These are phyloP conservation scores for Scomber japonicus DNA, from an alignment of 2,113 vertebrate genomes.

Conservation along the genomic window DNA sequence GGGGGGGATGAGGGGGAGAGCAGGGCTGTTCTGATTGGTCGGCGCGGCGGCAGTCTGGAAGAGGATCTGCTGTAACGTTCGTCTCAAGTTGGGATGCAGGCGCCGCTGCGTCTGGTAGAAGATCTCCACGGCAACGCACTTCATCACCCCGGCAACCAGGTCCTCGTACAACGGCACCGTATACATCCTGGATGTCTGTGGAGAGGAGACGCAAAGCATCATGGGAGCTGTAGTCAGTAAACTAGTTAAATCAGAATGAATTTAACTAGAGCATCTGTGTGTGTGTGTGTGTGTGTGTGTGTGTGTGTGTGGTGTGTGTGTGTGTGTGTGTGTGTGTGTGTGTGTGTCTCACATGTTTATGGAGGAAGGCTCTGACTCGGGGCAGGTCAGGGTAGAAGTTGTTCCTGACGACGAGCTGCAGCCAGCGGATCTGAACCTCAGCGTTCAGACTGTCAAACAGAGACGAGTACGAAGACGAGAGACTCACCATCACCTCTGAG, in stretches of 20 bases:
- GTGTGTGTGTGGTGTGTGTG: no score
- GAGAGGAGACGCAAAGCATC: not conserved
- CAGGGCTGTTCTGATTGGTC: conserved; percentile 22
- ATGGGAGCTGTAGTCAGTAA: not conserved
- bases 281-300: no score
- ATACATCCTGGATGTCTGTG: conserved; percentile 97
- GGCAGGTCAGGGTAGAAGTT: conserved; percentile 93
- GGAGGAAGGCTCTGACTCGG: conserved; percentile 93
- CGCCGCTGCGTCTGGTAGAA: conserved; percentile 95
- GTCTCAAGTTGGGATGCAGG: conserved; percentile 94
- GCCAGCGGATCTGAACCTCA: conserved; percentile 96
- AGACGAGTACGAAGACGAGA: conserved; percentile 91
- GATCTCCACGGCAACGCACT: conserved; percentile 93
- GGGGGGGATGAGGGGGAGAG: conserved; percentile 54
- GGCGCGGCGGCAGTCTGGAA: conserved; percentile 81
- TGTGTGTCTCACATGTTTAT: conserved; percentile 89
- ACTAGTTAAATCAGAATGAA: no score
- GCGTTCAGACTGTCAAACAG: conserved; percentile 94
- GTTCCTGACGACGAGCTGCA: conserved; percentile 95
- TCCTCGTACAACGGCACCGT: conserved; percentile 97
- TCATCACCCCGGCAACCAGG: conserved; percentile 93
- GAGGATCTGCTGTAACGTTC: conserved; percentile 94
- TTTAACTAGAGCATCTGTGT: no score
- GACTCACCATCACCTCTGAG: conserved; percentile 90
- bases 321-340: no score